These are phyloP conservation scores for Hybognathus amarus DNA, from an alignment of 2,797 vertebrate genomes.

Conservation along the genomic window DNA sequence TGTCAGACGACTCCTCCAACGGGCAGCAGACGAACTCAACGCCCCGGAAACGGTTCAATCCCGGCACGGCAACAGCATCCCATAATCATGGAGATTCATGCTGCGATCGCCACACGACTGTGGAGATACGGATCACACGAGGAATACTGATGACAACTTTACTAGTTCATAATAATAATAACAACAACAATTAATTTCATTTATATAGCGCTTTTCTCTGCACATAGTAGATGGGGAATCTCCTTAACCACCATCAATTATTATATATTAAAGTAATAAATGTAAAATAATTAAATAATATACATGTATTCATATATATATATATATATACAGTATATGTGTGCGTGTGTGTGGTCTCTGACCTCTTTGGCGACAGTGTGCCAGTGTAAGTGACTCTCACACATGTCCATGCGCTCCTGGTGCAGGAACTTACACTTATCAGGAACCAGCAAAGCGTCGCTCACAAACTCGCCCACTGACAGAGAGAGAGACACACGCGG, in stretches of 20 bases:
- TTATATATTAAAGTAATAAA: too few species aligned
- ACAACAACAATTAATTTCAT: too few species aligned
- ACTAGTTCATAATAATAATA: too few species aligned
- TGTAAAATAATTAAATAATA: too few species aligned
- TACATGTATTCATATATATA: too few species aligned
- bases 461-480: constrained; percentile 97
- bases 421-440: constrained; percentile 98
- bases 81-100: constrained; percentile 88
- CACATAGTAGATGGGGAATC: too few species aligned
- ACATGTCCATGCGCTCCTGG: constrained; percentile 94
- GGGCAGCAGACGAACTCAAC: constrained; percentile 92
- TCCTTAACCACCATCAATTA: too few species aligned
- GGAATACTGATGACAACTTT: too few species aligned
- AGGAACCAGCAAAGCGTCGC: constrained; percentile 96
- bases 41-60: constrained; percentile 87
- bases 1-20: constrained; percentile 75
- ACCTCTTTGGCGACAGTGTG: constrained; percentile 99
- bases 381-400: constrained; percentile 97
- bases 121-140: background rate
- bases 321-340: too few species aligned
- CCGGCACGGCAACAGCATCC: constrained; percentile 88
- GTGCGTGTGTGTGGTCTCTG: constrained; percentile 71
- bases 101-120: constrained; percentile 86
- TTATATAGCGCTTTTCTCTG: too few species aligned
- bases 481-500: background rate